Evolutionary conservation across 2,113 vertebrate genomes (phyloP).

Genomic region (Manacus vitellinus): DNA sequence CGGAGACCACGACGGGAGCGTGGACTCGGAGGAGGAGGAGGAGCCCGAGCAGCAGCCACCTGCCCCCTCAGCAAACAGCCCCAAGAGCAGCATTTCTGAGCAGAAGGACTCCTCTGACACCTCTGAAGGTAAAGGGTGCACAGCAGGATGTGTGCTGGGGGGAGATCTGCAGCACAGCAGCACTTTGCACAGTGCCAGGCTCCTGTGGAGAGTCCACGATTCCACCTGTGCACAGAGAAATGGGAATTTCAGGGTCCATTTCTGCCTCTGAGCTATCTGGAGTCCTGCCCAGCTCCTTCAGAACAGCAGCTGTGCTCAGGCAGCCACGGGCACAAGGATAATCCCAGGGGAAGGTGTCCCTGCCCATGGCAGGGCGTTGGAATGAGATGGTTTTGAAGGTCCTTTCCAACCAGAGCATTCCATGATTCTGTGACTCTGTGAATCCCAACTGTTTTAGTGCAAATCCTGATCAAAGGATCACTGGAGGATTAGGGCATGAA

Average conservation of each 20-base stretch:
- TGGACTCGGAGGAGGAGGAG: slow-evolving; percentile 74
- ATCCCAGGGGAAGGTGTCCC: neutral
- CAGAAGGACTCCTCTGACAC: neutral
- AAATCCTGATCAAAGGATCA: fast-evolving
- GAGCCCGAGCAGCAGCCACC: slow-evolving; percentile 28
- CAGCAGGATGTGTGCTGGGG: neutral
- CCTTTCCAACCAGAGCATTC: neutral
- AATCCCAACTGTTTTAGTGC: neutral
- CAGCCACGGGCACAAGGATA: neutral
- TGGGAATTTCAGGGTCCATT: fast-evolving
- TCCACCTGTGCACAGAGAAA: neutral
- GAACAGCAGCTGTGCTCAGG: neutral
- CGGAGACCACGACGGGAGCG: slow-evolving; percentile 74
- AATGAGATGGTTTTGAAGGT: neutral
- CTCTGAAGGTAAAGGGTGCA: slow-evolving; percentile 1
- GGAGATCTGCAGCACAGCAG: neutral
- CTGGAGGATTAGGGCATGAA: neutral
- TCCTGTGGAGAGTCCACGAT: fast-evolving
- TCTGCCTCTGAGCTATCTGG: neutral
- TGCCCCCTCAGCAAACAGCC: slow-evolving; percentile 5
- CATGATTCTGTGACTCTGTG: neutral
- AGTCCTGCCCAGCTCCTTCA: neutral
- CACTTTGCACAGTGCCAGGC: fast-evolving
- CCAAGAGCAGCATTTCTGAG: neutral
- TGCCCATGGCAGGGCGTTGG: fast-evolving